Evolutionary conservation across 2,797 vertebrate genomes (phyloP), one percentile per base, ranked within the genome.

Genomic region (Dermochelys coriacea): DNA sequence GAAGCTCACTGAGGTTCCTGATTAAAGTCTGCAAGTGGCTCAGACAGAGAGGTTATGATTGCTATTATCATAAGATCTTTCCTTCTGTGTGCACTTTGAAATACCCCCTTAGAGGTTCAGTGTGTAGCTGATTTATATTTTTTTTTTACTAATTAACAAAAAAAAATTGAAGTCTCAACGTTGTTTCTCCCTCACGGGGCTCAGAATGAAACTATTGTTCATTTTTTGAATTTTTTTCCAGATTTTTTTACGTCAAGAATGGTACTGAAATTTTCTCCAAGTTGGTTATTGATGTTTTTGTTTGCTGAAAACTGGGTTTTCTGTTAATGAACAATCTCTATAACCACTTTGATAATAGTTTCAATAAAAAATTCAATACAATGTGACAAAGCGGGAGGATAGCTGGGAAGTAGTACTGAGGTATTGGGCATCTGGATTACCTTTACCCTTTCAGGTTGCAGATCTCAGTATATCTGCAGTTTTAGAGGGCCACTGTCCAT

Each of bases 401-500:
- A 50, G 21, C 49, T 51, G 34, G 50, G 45, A 41, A 55, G 41
- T 75, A 8, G 0, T 4, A 29, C 52, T 83, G 47, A 34, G 18
- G 5, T 1, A 0, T 34, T 80, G 29, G 37, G 34, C 15, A 3
- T 52, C 21, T 75, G 12, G 71, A 75, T 21, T 37, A 8, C 8
- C 61, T 34, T 64, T 27, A 74, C 21, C 41, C 41, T 45, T 45
- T 41, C 37, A 74, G 21, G 6, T 25, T 27, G 41, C 6, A 14
- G 0, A 0, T 61, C 34, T 82, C 71, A 0, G 0, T 34, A 3
- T 8, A 37, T 55, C 23, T 27, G 21, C 71, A 29, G 12, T 1
- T 80, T 15, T 19, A 52, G 49, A 12, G 49, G 10, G 12, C 79
- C 52, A 25, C 19, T 85, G 11, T 10, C 11, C 5, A 37, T 74